Evolutionary conservation across 1,140 invertebrate species (phyloP).

Genomic region (Scaptomyza hsui): DNA sequence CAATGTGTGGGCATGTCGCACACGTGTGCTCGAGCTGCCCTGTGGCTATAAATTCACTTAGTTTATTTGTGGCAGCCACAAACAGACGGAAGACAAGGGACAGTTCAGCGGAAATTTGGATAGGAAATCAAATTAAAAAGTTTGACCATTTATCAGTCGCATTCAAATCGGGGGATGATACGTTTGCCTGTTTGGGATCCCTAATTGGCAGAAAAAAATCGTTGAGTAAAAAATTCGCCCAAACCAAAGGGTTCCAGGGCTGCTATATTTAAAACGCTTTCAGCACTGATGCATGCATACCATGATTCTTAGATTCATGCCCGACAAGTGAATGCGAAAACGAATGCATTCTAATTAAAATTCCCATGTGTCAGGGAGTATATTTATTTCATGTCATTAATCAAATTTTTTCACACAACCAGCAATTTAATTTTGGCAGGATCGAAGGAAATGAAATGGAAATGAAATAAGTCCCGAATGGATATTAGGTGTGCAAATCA

Average conservation of each 20-base stretch:
- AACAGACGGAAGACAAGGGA: constrained; percentile 25
- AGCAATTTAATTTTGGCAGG: constrained; percentile 48
- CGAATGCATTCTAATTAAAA: constrained; percentile 77
- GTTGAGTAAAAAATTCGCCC: not conserved
- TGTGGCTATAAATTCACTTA: constrained; percentile 71
- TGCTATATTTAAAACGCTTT: too few species aligned
- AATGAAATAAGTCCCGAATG: constrained; percentile 32
- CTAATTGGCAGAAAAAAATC: constrained; percentile 50
- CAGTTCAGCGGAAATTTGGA: constrained; percentile 64
- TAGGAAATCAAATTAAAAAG: constrained; percentile 77
- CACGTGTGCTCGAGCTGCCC: constrained; percentile 51
- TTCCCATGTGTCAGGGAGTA: constrained; percentile 53
- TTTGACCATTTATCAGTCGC: constrained; percentile 65
- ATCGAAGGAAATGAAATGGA: constrained; percentile 3
- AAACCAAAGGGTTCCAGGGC: not conserved
- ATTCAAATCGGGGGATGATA: constrained; percentile 22
- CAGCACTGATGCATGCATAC: too few species aligned
- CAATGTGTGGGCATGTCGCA: constrained; percentile 77
- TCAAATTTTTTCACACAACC: constrained; percentile 67
- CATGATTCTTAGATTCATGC: too few species aligned
- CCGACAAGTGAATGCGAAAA: constrained; percentile 31
- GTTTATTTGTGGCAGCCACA: constrained; percentile 50
- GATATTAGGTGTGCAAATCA: constrained; percentile 42
- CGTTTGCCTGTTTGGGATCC: constrained; percentile 22
- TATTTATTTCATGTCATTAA: constrained; percentile 66